These are phyloP conservation scores for Drosophila diplacantha DNA, from an alignment of 2,888 invertebrate genomes.

Conservation along the genomic window DNA sequence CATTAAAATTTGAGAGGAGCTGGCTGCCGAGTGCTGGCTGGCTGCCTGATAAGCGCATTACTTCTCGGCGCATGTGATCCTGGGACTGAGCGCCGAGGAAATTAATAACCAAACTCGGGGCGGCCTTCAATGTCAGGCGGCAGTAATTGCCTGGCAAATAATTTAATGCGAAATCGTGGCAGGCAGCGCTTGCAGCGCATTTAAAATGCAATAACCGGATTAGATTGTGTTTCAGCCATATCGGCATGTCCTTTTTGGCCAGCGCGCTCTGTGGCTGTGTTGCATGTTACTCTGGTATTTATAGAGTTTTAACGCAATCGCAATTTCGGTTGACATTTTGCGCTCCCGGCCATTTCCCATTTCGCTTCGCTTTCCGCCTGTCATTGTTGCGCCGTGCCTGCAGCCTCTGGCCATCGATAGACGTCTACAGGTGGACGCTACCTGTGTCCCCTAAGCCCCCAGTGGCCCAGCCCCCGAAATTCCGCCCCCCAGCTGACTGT, in stretches of 20 bases:
- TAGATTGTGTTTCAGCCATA: slow-evolving; percentile 65
- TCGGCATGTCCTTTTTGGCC: slow-evolving; percentile 44
- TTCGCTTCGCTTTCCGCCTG: slow-evolving; percentile 29
- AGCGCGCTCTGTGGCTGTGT: slow-evolving; percentile 36
- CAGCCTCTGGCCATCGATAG: slow-evolving; percentile 47
- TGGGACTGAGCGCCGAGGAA: slow-evolving; percentile 3
- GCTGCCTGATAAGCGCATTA: slow-evolving; percentile 62
- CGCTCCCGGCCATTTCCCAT: slow-evolving; percentile 54
- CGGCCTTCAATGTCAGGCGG: slow-evolving; percentile 33
- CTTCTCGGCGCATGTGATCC: slow-evolving; percentile 8
- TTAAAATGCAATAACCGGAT: slow-evolving; percentile 75
- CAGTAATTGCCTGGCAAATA: slow-evolving; percentile 42
- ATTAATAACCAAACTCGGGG: slow-evolving; percentile 2
- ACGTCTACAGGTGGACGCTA: slow-evolving; percentile 46
- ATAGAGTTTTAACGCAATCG: slow-evolving; percentile 75
- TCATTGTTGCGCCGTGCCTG: slow-evolving; percentile 24
- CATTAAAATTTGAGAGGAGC: slow-evolving; percentile 65
- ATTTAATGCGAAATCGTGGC: slow-evolving; percentile 34
- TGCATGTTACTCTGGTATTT: slow-evolving; percentile 71
- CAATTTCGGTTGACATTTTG: slow-evolving; percentile 71
- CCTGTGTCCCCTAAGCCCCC: slow-evolving; percentile 7
- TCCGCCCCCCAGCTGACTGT: slow-evolving; percentile 29
- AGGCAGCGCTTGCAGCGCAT: slow-evolving; percentile 54
- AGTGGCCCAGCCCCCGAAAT: not conserved
- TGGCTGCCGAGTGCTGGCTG: slow-evolving; percentile 33